Base-by-base conservation (phyloP, 2,113 vertebrate genomes). In the Gorsachius goisagi region DNA sequence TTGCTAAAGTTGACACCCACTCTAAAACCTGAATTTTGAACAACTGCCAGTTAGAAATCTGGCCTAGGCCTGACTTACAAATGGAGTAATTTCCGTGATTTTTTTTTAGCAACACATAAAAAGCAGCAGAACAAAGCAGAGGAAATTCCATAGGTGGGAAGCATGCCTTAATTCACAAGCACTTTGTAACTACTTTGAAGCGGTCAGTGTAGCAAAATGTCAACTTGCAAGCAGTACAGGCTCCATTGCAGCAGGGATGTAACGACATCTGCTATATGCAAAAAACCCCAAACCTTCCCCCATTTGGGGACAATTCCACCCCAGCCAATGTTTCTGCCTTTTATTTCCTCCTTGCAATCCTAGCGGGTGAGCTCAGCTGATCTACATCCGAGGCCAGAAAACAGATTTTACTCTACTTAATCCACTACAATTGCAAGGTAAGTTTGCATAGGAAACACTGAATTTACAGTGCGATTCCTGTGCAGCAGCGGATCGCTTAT, bases 91-190 rank as follows among this genome's bases (percentile, higher is more conserved):
- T 85, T 24, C 68, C 1, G 20, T 86, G 95, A n/a, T 75, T 90
- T n/a, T n/a, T n/a, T n/a, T n/a, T 74, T 5, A 96, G 95, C 80
- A 15, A 35, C 84, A 90, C 77, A 69, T 50, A 58, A 47, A 69
- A 73, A 94, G 88, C 91, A 95, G 95, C 95, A 62, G 88, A 82
- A 91, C 49, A 63, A 95, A 97, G 95, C 92, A 7, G 89, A 72
- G 83, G 84, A 49, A 62, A 53, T 82, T 28, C 92, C 37, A 3
- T 7, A 20, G 35, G 55, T 27, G 58, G 87, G 83, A 76, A 91
- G 96, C 95, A 97, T 97, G 96, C 92, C 93, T 85, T 28, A 39
- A 47, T 62, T 68, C 91, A 90, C 39, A 30, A 90, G 90, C 86
- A 56, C 73, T 55, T 63, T 9, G n/a, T 21, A 75, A 28, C 59